phyloP scores from a whole-genome alignment of 2,888 invertebrate genomes.

The Lysandra coridon region DNA sequence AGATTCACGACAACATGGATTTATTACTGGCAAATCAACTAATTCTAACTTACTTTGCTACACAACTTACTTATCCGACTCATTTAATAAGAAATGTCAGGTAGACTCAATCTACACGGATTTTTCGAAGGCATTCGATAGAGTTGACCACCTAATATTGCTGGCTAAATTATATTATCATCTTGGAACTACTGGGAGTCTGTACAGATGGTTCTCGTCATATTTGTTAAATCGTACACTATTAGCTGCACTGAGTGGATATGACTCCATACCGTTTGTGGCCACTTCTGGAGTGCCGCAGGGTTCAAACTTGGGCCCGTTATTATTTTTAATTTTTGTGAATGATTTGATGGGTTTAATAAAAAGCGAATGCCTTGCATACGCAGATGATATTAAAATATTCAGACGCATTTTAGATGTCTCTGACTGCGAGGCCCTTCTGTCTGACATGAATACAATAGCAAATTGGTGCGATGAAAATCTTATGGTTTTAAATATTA shows the following conservation, averaged over 20 bases:
- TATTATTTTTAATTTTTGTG: constrained; percentile 27
- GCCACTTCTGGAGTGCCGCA: constrained; percentile 18
- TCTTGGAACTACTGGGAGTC: too few relatives aligned
- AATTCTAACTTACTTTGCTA: neutral
- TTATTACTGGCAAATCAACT: neutral
- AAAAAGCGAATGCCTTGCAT: constrained; percentile 24
- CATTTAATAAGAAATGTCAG: too few relatives aligned
- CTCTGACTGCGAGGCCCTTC: neutral
- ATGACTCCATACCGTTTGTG: constrained; percentile 19
- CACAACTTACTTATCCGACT: neutral
- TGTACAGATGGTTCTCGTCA: too few relatives aligned
- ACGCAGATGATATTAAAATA: constrained; percentile 29
- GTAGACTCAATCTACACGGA: too few relatives aligned
- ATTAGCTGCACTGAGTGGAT: neutral
- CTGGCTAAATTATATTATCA: too few relatives aligned
- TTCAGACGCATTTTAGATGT: neutral
- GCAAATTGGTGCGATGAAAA: constrained; percentile 16
- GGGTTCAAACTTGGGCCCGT: constrained; percentile 29
- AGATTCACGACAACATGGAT: constrained; percentile 1
- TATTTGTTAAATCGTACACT: neutral
- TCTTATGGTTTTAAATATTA: constrained; percentile 13
- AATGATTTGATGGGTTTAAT: constrained; percentile 27
- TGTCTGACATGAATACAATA: neutral
- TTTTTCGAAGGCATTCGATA: too few relatives aligned
- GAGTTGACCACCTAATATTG: too few relatives aligned